Evolutionary conservation across 2,797 vertebrate species (phyloP).

Genomic region (Ara ararauna): DNA sequence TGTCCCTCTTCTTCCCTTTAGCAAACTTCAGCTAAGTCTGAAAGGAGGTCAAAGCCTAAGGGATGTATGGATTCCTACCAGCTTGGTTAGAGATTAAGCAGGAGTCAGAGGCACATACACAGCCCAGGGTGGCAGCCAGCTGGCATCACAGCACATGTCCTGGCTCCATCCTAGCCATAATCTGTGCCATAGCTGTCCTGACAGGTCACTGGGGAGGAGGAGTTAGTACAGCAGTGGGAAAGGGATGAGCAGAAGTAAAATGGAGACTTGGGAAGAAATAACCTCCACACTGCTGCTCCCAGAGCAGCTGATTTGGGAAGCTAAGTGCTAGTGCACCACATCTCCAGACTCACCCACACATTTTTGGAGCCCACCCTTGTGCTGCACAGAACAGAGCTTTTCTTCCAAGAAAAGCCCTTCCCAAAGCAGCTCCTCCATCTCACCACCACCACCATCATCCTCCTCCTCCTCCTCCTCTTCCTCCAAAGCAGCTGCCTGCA

Average conservation of each 20-base stretch:
- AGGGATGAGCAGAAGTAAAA: neutral
- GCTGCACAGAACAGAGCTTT: neutral
- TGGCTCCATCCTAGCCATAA: neutral
- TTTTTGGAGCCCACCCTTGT: neutral
- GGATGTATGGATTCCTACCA: neutral
- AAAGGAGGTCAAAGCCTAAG: neutral
- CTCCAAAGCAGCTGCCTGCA: conserved; percentile 13
- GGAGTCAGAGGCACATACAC: neutral
- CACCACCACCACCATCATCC: neutral
- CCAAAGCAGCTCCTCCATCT: conserved; percentile 18
- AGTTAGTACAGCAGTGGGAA: neutral
- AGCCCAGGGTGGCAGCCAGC: neutral
- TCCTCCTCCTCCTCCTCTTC: conserved; percentile 16
- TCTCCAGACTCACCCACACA: conserved; percentile 1
- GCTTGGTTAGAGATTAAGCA: neutral
- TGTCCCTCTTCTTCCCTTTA: neutral
- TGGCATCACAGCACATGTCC: neutral
- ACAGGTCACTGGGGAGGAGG: neutral
- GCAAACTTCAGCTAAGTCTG: neutral
- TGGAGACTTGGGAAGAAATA: neutral
- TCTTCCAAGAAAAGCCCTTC: conserved; percentile 44
- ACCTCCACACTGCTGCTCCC: neutral
- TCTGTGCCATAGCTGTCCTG: neutral
- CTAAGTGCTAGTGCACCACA: neutral
- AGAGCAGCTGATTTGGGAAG: neutral